Percentiles rank a stretch among this genome's conserved stretches.
Evolutionary conservation across 2,113 vertebrate genomes (phyloP).

Genomic region (Coreoperca whiteheadi): DNA sequence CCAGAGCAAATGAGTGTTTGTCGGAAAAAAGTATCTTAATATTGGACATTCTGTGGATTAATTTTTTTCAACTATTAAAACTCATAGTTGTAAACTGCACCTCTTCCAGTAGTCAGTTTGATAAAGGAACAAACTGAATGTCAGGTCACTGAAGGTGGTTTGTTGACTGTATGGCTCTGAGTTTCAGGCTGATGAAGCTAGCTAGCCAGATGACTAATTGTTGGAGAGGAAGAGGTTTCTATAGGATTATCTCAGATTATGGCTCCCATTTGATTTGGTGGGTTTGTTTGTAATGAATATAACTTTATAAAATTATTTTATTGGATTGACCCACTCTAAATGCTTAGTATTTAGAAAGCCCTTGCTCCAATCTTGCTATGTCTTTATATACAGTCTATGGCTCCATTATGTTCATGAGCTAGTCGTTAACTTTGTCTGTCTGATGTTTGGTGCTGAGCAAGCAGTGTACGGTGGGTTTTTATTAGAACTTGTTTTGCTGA

Average conservation of each 20-base stretch:
- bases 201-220: constrained; percentile 53
- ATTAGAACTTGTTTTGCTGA: neutral
- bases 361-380: too few species aligned
- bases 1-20: neutral
- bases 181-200: constrained; percentile 19
- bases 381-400: too few species aligned
- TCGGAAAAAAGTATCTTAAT: neutral
- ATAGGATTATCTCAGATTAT: constrained; percentile 75
- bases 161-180: neutral
- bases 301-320: neutral
- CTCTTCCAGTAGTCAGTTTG: neutral
- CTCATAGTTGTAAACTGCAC: neutral
- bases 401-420: neutral
- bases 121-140: neutral
- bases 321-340: neutral
- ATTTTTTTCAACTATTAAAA: neutral
- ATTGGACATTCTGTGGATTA: neutral
- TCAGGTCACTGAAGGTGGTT: neutral
- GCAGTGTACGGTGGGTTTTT: neutral
- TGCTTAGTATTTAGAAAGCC: neutral
- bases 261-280: constrained; percentile 59
- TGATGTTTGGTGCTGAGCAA: too few species aligned
- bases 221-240: constrained; percentile 51
- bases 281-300: constrained; percentile 49
- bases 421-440: too few species aligned